These are phyloP conservation scores for Engraulis encrasicolus DNA, from an alignment of 2,113 vertebrate genomes.

Conservation along the genomic window DNA sequence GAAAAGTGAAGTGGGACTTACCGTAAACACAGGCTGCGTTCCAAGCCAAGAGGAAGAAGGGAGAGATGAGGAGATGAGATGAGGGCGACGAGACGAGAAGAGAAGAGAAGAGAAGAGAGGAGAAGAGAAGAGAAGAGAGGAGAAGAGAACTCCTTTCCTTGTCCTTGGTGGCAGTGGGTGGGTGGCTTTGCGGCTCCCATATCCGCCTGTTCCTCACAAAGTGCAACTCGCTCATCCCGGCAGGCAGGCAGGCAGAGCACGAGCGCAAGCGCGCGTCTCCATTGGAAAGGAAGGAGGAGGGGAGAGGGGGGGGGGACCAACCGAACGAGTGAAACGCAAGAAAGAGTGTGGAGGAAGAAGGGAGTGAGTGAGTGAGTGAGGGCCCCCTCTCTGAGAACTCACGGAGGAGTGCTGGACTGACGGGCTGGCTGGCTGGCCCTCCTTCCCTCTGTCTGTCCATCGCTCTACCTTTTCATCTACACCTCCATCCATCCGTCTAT, in stretches of 20 bases:
- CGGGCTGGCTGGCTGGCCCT: slow-evolving; percentile 37
- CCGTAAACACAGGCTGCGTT: slow-evolving; percentile 57
- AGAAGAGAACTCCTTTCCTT: slow-evolving; percentile 63
- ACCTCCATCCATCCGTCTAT: slow-evolving; percentile 48
- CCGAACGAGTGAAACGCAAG: not conserved
- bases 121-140: not conserved
- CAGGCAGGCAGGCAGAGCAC: no score
- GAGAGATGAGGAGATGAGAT: slow-evolving; percentile 37
- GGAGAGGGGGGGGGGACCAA: slow-evolving; percentile 56
- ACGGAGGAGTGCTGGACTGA: slow-evolving; percentile 58
- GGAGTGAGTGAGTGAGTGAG: slow-evolving; percentile 55
- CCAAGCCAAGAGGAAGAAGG: slow-evolving; percentile 25
- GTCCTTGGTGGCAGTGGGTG: slow-evolving; percentile 68
- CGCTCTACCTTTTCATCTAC: no score
- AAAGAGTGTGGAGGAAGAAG: slow-evolving; percentile 41
- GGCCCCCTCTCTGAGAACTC: slow-evolving; percentile 31
- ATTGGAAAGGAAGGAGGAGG: slow-evolving; percentile 39
- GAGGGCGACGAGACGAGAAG: no score
- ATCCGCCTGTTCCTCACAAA: slow-evolving; percentile 13
- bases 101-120: slow-evolving; percentile 34
- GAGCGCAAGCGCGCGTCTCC: not conserved
- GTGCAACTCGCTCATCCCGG: not conserved
- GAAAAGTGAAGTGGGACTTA: slow-evolving; percentile 64
- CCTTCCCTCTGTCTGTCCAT: not conserved
- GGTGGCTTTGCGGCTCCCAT: slow-evolving; percentile 65